Conservation (phyloP, 2,797 vertebrate species). For the Triplophysa bombifrons region DNA sequence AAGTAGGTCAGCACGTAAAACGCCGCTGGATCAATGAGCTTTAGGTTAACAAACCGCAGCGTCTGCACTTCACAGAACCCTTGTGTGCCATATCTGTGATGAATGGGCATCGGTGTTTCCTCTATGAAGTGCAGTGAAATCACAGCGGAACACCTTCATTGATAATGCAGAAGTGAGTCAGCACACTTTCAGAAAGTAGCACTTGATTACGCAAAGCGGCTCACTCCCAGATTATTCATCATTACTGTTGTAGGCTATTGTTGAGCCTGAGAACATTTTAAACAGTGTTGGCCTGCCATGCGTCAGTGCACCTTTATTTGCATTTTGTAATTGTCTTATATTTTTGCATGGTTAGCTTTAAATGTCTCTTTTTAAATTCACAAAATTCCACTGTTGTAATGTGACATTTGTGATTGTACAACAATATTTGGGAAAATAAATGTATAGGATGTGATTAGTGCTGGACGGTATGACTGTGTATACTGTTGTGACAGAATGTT, state of each 20-base stretch:
- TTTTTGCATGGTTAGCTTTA: background rate
- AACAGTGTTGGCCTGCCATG: background rate
- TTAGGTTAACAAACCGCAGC: slow-evolving; percentile 42
- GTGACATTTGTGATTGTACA: background rate
- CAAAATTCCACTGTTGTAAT: background rate
- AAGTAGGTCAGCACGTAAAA: slow-evolving; percentile 37
- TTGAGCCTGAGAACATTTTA: background rate
- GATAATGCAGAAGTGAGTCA: slow-evolving; percentile 22
- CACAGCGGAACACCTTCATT: background rate
- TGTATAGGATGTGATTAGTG: too few species aligned
- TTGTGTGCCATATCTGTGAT: slow-evolving; percentile 26
- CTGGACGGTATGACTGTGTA: too few species aligned
- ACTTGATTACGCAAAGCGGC: slow-evolving; percentile 1
- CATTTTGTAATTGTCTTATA: background rate
- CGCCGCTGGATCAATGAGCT: slow-evolving; percentile 45
- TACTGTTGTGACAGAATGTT: too few species aligned
- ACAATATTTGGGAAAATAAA: background rate
- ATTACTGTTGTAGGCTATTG: background rate
- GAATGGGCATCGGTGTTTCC: slow-evolving; percentile 19
- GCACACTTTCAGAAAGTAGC: background rate
- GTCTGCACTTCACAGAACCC: slow-evolving; percentile 20
- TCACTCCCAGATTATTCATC: background rate
- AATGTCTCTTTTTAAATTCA: background rate
- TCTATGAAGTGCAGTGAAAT: slow-evolving; percentile 21
- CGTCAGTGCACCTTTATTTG: background rate